phyloP scores from a whole-genome alignment of 2,113 vertebrate genomes.

The Crotalus horridus region DNA sequence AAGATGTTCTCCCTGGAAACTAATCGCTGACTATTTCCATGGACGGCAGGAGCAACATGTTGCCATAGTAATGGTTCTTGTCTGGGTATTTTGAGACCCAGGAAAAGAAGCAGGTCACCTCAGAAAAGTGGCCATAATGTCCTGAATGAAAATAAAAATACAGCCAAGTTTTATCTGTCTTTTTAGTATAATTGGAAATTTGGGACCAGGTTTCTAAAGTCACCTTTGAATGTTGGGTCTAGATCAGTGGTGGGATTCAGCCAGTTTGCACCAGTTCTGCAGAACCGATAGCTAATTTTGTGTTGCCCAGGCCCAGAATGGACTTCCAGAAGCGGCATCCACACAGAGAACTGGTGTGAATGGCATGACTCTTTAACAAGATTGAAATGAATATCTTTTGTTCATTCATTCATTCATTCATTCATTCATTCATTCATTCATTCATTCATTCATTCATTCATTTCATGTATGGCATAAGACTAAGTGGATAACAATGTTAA shows the following conservation, averaged over 20 bases:
- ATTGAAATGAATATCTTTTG: not conserved
- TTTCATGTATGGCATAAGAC: not conserved
- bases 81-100: conserved; percentile 18
- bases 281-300: too few relatives aligned
- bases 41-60: conserved; percentile 24
- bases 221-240: fast-evolving
- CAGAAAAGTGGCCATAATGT: conserved; percentile 34
- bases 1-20: conserved; percentile 48
- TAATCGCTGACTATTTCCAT: conserved; percentile 47
- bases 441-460: not conserved
- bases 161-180: not conserved
- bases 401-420: not conserved
- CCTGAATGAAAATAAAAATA: not conserved
- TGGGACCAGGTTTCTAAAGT: not conserved
- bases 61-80: conserved; percentile 42
- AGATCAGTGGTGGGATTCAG: too few relatives aligned
- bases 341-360: not conserved
- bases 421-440: not conserved
- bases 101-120: conserved; percentile 40
- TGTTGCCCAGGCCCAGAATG: too few relatives aligned
- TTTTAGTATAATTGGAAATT: conserved; percentile 12
- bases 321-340: too few relatives aligned
- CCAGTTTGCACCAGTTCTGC: too few relatives aligned
- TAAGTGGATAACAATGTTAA: too few relatives aligned
- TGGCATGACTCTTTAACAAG: not conserved